Conservation (phyloP, 2,113 vertebrate genomes). For the Lepus europaeus region DNA sequence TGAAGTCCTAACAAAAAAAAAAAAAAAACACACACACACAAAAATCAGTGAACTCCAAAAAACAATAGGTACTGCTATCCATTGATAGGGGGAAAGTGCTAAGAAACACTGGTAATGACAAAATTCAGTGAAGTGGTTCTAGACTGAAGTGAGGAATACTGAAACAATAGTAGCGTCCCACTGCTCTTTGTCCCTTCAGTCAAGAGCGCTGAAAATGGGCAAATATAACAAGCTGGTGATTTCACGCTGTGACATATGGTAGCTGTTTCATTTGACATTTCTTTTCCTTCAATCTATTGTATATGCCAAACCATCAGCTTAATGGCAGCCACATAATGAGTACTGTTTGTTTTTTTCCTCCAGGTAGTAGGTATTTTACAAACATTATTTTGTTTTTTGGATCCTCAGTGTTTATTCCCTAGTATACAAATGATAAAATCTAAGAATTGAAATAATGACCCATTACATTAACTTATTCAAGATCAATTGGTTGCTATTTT, state of each 20-base stretch:
- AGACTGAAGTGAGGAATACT: background rate
- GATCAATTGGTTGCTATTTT: background rate
- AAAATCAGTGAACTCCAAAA: background rate
- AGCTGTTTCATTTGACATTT: background rate
- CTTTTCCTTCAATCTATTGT: background rate
- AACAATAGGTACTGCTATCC: background rate
- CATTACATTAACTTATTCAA: constrained; percentile 2
- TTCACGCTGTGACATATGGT: background rate
- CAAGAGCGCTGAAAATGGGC: background rate
- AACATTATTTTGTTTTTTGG: constrained; percentile 37
- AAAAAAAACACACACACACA: too few relatives aligned
- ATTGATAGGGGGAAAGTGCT: background rate
- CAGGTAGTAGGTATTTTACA: background rate
- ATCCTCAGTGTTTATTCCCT: background rate
- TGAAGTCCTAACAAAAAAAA: background rate
- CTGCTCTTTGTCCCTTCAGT: background rate
- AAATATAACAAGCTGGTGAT: constrained; percentile 33
- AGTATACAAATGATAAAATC: constrained; percentile 12
- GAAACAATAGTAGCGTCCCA: background rate
- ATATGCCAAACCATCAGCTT: background rate
- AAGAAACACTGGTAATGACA: background rate
- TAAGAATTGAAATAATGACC: constrained; percentile 30
- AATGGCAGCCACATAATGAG: background rate
- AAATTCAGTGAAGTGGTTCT: constrained; percentile 12
- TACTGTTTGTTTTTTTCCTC: constrained; percentile 28